Evolutionary conservation across 1,140 invertebrate species (phyloP).

Genomic region (Papilio machaon): DNA sequence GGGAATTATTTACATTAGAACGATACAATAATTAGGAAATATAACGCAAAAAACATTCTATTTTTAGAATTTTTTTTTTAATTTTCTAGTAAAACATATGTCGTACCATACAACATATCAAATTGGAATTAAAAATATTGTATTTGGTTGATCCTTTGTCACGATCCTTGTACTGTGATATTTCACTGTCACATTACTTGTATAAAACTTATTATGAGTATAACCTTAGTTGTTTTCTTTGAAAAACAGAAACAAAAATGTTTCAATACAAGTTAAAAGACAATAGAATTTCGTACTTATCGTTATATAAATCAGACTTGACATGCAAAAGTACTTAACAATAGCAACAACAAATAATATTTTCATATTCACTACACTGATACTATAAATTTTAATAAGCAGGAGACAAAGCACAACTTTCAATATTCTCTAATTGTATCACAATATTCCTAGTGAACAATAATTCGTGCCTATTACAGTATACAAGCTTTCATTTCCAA

Average conservation of each 20-base stretch:
- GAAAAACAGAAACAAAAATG: background rate
- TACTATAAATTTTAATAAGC: background rate
- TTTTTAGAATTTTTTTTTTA: background rate
- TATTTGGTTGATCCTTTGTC: too few species aligned
- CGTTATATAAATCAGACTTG: background rate
- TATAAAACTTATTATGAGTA: too few species aligned
- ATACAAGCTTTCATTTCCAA: constrained; percentile 11
- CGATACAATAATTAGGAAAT: background rate
- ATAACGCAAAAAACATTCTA: background rate
- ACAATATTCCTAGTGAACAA: background rate
- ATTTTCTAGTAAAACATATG: too few species aligned
- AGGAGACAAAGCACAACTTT: background rate
- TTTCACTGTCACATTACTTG: too few species aligned
- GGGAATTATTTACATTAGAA: background rate
- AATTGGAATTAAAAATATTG: too few species aligned
- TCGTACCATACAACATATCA: too few species aligned
- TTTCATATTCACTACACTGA: background rate
- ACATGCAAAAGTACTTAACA: too few species aligned
- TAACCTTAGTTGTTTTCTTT: background rate
- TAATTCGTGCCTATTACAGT: constrained; percentile 14
- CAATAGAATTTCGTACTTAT: too few species aligned
- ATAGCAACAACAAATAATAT: too few species aligned
- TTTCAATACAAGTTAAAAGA: too few species aligned
- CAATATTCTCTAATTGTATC: constrained; percentile 11
- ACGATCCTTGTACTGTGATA: too few species aligned